Evolutionary conservation across 2,113 vertebrate species (phyloP).

Genomic region (Oreocharis arfaki): DNA sequence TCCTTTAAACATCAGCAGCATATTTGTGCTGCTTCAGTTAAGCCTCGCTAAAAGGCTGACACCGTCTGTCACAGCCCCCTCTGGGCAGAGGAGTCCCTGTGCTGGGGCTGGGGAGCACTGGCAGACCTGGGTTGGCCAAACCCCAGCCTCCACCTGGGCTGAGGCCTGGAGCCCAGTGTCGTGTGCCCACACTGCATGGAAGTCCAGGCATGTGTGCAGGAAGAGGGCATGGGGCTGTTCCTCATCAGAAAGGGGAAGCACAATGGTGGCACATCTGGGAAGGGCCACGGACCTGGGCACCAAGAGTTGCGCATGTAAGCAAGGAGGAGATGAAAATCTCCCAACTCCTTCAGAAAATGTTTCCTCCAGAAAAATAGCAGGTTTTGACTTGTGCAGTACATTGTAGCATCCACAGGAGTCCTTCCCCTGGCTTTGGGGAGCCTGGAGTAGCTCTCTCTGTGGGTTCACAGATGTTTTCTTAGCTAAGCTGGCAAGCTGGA

Average conservation of each 20-base stretch:
- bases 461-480: neutral
- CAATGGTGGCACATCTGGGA: neutral
- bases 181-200: neutral
- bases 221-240: neutral
- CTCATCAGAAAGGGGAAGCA: neutral
- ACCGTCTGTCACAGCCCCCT: neutral
- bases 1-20: constrained; percentile 1
- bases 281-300: neutral
- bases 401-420: neutral
- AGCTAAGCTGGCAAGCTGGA: neutral
- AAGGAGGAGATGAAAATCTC: neutral
- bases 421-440: neutral
- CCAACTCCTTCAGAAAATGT: neutral
- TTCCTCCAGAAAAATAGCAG: neutral
- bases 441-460: neutral
- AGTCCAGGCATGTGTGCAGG: neutral
- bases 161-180: neutral
- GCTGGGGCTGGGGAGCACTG: neutral
- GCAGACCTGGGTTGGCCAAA: neutral
- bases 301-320: neutral
- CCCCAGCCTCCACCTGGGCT: neutral
- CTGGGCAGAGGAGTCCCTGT: neutral
- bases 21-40: neutral
- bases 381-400: neutral
- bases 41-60: neutral